These are phyloP conservation scores for Martes martes DNA, from an alignment of 2,113 vertebrate genomes.

Conservation along the genomic window DNA sequence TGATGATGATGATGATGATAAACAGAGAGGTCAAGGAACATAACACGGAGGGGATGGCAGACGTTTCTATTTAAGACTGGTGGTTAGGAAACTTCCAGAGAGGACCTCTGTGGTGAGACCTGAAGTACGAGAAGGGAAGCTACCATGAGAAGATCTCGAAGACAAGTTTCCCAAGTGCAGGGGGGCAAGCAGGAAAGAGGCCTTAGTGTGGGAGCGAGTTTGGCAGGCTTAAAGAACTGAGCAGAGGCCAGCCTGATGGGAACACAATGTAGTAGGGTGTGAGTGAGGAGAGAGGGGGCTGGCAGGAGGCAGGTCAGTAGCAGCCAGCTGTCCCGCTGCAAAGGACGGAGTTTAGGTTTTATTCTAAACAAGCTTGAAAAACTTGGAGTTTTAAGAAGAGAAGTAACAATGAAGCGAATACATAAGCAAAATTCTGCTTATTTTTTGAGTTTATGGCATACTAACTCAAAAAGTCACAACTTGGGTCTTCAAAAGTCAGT, in stretches of 20 bases:
- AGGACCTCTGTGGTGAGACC: not conserved
- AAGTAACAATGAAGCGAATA: not conserved
- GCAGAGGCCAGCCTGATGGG: not conserved
- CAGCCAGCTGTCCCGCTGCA: fast-evolving
- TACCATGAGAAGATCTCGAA: not conserved
- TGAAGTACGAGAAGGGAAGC: not conserved
- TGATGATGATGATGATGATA: not conserved
- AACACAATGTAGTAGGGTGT: not conserved
- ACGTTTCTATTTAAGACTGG: not conserved
- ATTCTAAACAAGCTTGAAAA: not conserved
- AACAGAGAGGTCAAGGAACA: not conserved
- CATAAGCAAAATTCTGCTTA: not conserved
- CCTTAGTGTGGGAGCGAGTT: not conserved
- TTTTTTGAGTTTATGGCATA: not conserved
- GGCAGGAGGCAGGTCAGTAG: too few species aligned
- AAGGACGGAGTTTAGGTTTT: not conserved
- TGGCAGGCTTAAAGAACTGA: not conserved
- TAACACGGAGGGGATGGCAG: not conserved
- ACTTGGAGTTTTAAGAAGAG: not conserved
- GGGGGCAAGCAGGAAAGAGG: not conserved
- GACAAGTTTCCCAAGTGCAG: not conserved
- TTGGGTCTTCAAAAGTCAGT: not conserved
- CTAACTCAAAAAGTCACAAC: not conserved
- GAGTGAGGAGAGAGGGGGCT: not conserved
- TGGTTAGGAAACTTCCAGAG: not conserved